Percentiles rank a stretch among this genome's conserved stretches.
Conservation (phyloP, 1,140 invertebrate genomes). For the Bombus vancouverensis region DNA sequence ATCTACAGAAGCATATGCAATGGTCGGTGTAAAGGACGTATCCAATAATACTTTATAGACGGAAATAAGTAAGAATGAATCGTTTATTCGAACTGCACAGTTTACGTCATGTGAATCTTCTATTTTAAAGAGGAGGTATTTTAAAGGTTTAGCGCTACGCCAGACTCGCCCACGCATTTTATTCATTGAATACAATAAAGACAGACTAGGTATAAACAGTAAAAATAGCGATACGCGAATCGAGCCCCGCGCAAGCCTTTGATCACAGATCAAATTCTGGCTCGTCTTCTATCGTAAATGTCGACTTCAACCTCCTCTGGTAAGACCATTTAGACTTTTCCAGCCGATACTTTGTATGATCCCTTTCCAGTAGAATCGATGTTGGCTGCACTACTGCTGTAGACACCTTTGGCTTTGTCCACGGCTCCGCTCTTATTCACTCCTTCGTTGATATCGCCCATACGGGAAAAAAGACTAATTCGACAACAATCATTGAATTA, state of each 20-base stretch:
- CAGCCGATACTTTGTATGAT: conserved; percentile 76
- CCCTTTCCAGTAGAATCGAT: conserved; percentile 77
- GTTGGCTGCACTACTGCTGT: conserved; percentile 74
- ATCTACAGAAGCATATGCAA: neutral
- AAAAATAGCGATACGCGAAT: conserved; percentile 10
- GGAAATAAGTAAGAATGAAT: neutral
- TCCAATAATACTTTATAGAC: neutral
- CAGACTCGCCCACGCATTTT: neutral
- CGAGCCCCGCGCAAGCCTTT: no score
- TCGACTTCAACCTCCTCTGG: neutral
- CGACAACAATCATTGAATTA: neutral
- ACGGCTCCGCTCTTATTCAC: conserved; percentile 69
- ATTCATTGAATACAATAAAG: neutral
- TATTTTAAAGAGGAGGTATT: no score
- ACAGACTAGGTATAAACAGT: no score
- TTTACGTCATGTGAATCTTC: neutral
- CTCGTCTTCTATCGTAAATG: neutral
- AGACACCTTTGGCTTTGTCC: conserved; percentile 76
- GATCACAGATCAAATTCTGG: conserved; percentile 18
- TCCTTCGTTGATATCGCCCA: conserved; percentile 68
- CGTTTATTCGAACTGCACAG: conserved; percentile 24
- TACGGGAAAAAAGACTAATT: conserved; percentile 70
- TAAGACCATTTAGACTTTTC: conserved; percentile 65
- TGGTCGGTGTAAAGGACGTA: neutral
- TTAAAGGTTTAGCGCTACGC: no score